These are phyloP conservation scores for Nerophis ophidion DNA, from an alignment of 2,113 vertebrate genomes.

Conservation along the genomic window DNA sequence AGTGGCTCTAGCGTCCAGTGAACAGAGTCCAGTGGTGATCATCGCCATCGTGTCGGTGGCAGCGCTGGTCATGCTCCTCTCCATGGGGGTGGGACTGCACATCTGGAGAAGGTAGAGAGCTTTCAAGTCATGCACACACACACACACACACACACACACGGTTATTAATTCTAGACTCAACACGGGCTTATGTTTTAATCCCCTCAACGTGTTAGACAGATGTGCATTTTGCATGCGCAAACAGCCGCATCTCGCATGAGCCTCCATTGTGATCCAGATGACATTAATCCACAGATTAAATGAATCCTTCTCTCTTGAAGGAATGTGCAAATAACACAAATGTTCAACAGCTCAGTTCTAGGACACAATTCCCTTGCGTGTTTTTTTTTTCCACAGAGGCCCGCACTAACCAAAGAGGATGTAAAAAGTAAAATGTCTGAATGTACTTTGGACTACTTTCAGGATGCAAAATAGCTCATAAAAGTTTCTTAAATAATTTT, in stretches of 20 bases:
- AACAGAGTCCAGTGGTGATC: slow-evolving; percentile 80
- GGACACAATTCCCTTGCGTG: no score
- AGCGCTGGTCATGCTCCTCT: slow-evolving; percentile 79
- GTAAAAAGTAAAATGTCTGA: no score
- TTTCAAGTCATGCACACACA: not conserved
- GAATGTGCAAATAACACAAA: not conserved
- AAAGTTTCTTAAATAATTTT: no score
- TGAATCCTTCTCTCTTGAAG: slow-evolving; percentile 14
- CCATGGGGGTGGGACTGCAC: slow-evolving; percentile 72
- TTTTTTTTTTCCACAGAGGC: no score
- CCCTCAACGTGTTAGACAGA: slow-evolving; percentile 6
- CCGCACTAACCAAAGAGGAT: no score
- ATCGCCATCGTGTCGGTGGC: slow-evolving; percentile 76
- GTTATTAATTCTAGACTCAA: not conserved
- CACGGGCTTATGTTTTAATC: not conserved
- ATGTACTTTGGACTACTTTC: no score
- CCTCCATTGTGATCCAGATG: slow-evolving; percentile 44
- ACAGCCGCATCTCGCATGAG: slow-evolving; percentile 6
- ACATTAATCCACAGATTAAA: slow-evolving; percentile 33
- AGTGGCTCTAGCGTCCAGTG: slow-evolving; percentile 82
- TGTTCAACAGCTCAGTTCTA: no score
- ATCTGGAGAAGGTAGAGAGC: slow-evolving; percentile 81
- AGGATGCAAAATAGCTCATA: no score
- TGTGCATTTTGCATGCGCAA: slow-evolving; percentile 9
- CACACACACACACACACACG: slow-evolving; percentile 1